Evolutionary conservation across 1,140 invertebrate species (phyloP).

Genomic region (Homalodisca vitripennis): DNA sequence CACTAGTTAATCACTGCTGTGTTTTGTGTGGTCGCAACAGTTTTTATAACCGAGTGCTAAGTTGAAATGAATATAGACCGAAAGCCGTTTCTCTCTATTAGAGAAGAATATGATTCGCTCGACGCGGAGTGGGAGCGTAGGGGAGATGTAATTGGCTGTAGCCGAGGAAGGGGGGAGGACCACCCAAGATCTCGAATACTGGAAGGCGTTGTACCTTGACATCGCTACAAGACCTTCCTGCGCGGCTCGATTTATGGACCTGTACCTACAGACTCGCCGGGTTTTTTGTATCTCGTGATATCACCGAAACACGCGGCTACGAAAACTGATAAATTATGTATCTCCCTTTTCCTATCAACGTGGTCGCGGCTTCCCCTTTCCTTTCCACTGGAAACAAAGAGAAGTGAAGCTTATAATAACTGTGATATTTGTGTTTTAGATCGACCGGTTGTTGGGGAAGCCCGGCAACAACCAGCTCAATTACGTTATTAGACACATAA

Average conservation of each 20-base stretch:
- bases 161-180: background rate
- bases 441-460: background rate
- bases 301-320: constrained; percentile 24
- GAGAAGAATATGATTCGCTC: no score
- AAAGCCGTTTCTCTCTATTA: no score
- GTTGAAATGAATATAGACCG: no score
- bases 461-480: background rate
- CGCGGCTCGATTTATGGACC: constrained; percentile 23
- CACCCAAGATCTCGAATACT: constrained; percentile 24
- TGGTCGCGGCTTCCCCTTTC: background rate
- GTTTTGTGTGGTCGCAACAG: no score
- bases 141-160: constrained; percentile 14
- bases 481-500: constrained; percentile 16
- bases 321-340: constrained; percentile 22
- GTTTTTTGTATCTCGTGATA: constrained; percentile 19
- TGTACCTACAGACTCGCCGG: constrained; percentile 18
- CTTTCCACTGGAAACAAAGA: background rate
- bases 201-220: constrained; percentile 24
- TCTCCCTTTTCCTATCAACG: background rate
- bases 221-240: constrained; percentile 24
- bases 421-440: background rate
- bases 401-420: no score
- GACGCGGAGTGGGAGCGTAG: background rate
- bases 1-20: no score
- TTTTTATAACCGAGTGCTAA: no score